A percentile compares a stretch with the other conserved stretches of the same genome.
These are phyloP conservation scores for Delphinus delphis DNA, from an alignment of 2,113 vertebrate species.

Conservation along the genomic window DNA sequence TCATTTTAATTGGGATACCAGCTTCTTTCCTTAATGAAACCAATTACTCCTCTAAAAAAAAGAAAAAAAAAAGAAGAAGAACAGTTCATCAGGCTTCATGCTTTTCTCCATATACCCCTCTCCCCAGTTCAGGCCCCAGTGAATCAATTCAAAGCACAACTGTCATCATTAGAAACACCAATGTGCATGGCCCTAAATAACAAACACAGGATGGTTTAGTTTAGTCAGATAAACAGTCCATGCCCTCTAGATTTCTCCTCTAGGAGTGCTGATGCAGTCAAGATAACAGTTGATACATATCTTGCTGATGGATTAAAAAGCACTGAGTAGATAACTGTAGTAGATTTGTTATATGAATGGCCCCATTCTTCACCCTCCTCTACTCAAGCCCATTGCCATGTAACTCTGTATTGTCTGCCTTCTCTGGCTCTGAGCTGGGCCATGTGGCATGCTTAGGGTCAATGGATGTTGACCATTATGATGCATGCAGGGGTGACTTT, in stretches of 20 bases:
- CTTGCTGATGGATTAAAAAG: background rate
- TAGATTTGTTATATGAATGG: background rate
- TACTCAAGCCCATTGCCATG: background rate
- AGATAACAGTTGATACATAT: background rate
- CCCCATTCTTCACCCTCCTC: background rate
- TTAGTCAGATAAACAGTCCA: background rate
- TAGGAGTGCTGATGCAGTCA: background rate
- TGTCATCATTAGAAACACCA: background rate
- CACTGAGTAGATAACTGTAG: background rate
- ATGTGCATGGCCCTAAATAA: background rate
- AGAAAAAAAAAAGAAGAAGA: background rate
- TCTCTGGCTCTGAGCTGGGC: background rate
- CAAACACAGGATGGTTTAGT: background rate
- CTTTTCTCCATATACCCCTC: background rate
- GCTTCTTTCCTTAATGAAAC: conserved; percentile 34
- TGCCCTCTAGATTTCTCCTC: background rate
- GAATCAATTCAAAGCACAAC: background rate
- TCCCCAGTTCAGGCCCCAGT: background rate
- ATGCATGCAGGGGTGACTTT: background rate
- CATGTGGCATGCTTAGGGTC: background rate
- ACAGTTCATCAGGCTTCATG: background rate
- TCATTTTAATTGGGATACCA: conserved; percentile 57
- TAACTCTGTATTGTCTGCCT: background rate
- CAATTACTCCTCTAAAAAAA: conserved; percentile 2
- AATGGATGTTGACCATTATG: background rate